Evolutionary conservation across 2,888 invertebrate species (phyloP).

Genomic region (Eupithecia dodoneata): DNA sequence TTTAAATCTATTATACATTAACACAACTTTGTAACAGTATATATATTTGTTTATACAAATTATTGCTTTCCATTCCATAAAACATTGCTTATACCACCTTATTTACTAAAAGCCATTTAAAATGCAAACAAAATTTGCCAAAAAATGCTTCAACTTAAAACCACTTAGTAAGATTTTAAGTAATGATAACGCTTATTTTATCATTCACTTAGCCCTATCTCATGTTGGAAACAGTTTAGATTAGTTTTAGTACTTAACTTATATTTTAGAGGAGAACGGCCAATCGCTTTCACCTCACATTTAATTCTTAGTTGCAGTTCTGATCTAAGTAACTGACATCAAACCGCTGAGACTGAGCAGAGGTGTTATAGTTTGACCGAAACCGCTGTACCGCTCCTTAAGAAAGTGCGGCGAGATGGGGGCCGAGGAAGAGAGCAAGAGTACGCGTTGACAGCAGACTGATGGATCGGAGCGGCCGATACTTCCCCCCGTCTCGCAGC

Average conservation of each 20-base stretch:
- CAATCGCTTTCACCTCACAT: background rate
- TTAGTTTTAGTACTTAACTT: background rate
- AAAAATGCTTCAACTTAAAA: background rate
- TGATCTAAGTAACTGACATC: background rate
- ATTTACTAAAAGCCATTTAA: background rate
- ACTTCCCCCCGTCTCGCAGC: too few relatives aligned
- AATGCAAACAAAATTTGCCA: background rate
- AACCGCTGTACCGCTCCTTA: too few relatives aligned
- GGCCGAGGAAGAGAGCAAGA: too few relatives aligned
- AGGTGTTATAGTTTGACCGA: background rate
- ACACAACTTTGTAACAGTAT: constrained; percentile 1
- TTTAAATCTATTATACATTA: background rate
- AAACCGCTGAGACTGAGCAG: background rate
- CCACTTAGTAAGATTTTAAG: background rate
- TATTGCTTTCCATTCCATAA: background rate
- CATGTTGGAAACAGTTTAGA: background rate
- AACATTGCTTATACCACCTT: background rate
- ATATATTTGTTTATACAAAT: background rate
- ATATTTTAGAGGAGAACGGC: background rate
- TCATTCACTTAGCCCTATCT: background rate
- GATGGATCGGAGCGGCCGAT: too few relatives aligned
- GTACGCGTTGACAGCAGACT: too few relatives aligned
- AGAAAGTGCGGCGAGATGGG: too few relatives aligned
- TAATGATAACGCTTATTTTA: background rate
- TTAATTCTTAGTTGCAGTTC: background rate